These are phyloP conservation scores for Eleutherodactylus coqui DNA, from an alignment of 2,797 vertebrate species.

Conservation along the genomic window DNA sequence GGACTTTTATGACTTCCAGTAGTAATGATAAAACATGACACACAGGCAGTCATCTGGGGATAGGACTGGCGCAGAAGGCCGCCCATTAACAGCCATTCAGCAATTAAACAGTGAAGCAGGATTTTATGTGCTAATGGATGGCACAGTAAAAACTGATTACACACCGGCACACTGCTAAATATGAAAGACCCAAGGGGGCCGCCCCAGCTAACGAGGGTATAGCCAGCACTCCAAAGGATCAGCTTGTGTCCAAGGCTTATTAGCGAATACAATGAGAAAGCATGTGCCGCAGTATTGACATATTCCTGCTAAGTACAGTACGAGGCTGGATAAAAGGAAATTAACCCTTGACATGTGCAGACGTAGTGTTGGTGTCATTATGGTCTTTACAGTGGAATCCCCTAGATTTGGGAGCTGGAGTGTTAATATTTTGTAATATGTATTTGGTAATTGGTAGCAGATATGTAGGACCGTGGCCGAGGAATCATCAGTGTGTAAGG, in stretches of 20 bases:
- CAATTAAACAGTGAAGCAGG: conserved; percentile 10
- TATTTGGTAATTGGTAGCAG: too few relatives aligned
- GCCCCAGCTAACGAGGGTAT: background rate
- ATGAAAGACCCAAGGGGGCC: background rate
- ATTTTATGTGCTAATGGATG: conserved; percentile 43
- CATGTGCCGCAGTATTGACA: background rate
- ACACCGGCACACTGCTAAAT: background rate
- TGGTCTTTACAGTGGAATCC: too few relatives aligned
- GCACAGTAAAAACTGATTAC: conserved; percentile 41
- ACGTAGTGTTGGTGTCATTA: too few relatives aligned
- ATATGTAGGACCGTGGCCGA: too few relatives aligned
- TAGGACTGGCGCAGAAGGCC: conserved; percentile 56
- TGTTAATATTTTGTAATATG: too few relatives aligned
- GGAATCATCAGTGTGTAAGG: too few relatives aligned
- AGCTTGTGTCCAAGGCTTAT: background rate
- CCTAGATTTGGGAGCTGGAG: too few relatives aligned
- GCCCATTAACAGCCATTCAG: conserved; percentile 17
- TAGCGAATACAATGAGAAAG: background rate
- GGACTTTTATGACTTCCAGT: conserved; percentile 59
- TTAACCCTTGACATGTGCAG: too few relatives aligned
- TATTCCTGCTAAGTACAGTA: background rate
- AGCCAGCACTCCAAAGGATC: background rate
- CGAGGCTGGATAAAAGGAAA: background rate
- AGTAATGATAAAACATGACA: conserved; percentile 53
- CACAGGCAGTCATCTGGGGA: conserved; percentile 50